A percentile compares a stretch with the other conserved stretches of the same genome.
phyloP scores from a whole-genome alignment of 2,888 invertebrate species.

The Ellobium chinense region DNA sequence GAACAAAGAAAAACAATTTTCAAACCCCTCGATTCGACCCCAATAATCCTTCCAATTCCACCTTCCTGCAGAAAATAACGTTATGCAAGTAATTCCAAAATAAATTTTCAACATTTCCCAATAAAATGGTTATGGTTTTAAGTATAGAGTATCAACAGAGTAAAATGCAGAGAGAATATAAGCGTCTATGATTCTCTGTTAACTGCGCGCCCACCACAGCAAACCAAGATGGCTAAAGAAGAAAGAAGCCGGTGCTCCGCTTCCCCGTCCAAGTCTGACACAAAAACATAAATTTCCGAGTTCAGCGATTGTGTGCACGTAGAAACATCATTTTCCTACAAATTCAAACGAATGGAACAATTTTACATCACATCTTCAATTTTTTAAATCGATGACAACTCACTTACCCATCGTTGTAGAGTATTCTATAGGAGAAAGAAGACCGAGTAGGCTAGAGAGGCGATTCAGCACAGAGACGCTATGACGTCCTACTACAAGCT shows the following conservation, averaged over 20 bases:
- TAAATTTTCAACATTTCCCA: background rate
- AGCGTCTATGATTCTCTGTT: conserved; percentile 28
- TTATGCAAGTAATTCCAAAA: background rate
- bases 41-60: background rate
- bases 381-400: conserved; percentile 6
- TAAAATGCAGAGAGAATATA: conserved; percentile 46
- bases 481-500: conserved; percentile 47
- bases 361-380: conserved; percentile 14
- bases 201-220: conserved; percentile 19
- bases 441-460: too few relatives aligned
- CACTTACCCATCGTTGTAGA: conserved; percentile 53
- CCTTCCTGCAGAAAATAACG: background rate
- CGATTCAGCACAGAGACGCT: conserved; percentile 46
- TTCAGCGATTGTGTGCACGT: conserved; percentile 14
- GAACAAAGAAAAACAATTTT: conserved; percentile 48
- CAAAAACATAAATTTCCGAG: conserved; percentile 35
- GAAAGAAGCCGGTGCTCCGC: conserved; percentile 51
- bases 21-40: conserved; percentile 9
- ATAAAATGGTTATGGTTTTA: conserved; percentile 18
- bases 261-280: conserved; percentile 29
- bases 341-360: conserved; percentile 21
- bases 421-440: conserved; percentile 47
- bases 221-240: conserved; percentile 54
- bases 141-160: conserved; percentile 6
- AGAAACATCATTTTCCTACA: conserved; percentile 30